Evolutionary conservation across 2,888 invertebrate genomes (phyloP).

Genomic region (Clanis bilineata): DNA sequence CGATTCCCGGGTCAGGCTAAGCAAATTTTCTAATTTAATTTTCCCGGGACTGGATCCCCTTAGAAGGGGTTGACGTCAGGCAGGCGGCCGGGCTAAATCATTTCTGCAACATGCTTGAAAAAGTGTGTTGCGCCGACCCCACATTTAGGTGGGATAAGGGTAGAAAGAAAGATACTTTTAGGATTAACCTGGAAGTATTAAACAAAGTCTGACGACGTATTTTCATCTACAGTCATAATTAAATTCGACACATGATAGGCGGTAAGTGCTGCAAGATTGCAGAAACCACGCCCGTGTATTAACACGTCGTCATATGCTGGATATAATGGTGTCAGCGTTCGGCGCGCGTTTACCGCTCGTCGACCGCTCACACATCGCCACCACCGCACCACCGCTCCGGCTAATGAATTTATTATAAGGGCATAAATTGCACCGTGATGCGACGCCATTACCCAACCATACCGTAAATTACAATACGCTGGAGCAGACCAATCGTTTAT

Average conservation of each 20-base stretch:
- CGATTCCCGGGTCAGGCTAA: too few species aligned
- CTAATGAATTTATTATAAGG: slow-evolving; percentile 82
- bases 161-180: too few species aligned
- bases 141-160: too few species aligned
- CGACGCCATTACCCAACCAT: slow-evolving; percentile 71
- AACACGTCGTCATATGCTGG: slow-evolving; percentile 1
- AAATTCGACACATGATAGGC: background rate
- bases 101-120: too few species aligned
- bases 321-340: slow-evolving; percentile 2
- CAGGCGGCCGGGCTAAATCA: too few species aligned
- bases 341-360: background rate
- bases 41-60: too few species aligned
- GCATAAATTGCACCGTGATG: slow-evolving; percentile 79
- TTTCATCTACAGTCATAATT: background rate
- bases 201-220: too few species aligned
- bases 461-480: slow-evolving; percentile 77
- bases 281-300: background rate
- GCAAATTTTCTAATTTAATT: too few species aligned
- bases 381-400: slow-evolving; percentile 9
- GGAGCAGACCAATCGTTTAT: slow-evolving; percentile 67
- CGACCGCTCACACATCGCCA: background rate
- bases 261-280: background rate
- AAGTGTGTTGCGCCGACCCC: too few species aligned
- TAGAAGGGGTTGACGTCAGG: too few species aligned
- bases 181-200: too few species aligned